Evolutionary conservation across 2,888 invertebrate genomes (phyloP), one percentile per base, ranked within the genome.

Genomic region (Pelosia muscerda): DNA sequence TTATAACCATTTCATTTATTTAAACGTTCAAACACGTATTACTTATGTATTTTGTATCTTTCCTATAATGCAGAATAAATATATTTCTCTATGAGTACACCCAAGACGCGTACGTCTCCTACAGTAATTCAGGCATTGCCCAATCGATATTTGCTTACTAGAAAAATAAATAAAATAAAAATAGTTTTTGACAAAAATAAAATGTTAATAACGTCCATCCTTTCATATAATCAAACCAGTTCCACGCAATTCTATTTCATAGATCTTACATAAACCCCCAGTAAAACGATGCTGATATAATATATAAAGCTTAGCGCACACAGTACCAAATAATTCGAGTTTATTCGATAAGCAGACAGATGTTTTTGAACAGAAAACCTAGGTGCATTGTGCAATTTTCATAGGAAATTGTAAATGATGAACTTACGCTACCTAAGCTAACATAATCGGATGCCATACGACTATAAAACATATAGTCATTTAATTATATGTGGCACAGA

Each of bases 211-310:
- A 71, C 73, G 69, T 62, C 74, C 66, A 73, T 72, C 71, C 59
- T 31, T 72, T 71, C n/a, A n/a, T n/a, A n/a, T n/a, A n/a, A n/a
- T 69, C 34, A 74, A 78, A 81, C 79, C 75, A 75, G 81, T 80
- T 83, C 77, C 75, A 76, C 81, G 62, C 75, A 77, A 78, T 78
- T 75, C 75, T 72, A n/a, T n/a, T n/a, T n/a, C n/a, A n/a, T 73
- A 75, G 71, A 69, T 76, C 78, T 85, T 84, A 84, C 76, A 77
- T 83, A 84, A 84, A 85, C 82, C 80, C 72, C 74, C 69, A 74
- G 75, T 83, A 85, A 84, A 83, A 72, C 84, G 85, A 81, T 80
- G 82, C 78, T 70, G 62, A 28, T 72, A 68, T 82, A 34, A 19
- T 28, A 63, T 31, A 23, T 53, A 72, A 84, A 71, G 80, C 69